Conservation (phyloP, 2,113 vertebrate genomes). For the Pygathrix nemaeus region DNA sequence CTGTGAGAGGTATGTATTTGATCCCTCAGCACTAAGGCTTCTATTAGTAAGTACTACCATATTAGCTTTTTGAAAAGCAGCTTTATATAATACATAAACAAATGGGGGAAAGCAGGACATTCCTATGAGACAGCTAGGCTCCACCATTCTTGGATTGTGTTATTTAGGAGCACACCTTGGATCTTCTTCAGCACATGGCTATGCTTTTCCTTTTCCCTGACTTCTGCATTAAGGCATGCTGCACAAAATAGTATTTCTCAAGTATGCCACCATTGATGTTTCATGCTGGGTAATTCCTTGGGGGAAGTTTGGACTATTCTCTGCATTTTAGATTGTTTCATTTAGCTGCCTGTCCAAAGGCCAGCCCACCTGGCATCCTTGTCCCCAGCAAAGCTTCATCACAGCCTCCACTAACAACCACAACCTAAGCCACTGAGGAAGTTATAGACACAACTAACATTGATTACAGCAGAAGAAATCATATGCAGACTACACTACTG, state of each 20-base stretch:
- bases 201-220: neutral
- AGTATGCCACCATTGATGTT: accelerated
- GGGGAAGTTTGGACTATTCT: too few relatives aligned
- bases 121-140: neutral
- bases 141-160: neutral
- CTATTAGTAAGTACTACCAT: neutral
- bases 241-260: neutral
- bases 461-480: too few relatives aligned
- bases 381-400: too few relatives aligned
- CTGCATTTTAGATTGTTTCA: neutral
- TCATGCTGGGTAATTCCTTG: neutral
- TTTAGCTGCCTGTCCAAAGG: too few relatives aligned
- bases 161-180: neutral
- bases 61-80: neutral
- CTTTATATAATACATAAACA: neutral
- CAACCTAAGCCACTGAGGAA: too few relatives aligned
- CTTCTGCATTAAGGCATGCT: neutral
- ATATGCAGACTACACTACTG: too few relatives aligned
- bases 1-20: neutral
- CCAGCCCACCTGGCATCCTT: too few relatives aligned
- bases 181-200: neutral
- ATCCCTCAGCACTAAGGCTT: neutral
- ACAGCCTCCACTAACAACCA: too few relatives aligned
- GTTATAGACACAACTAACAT: too few relatives aligned
- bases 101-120: neutral